Base-by-base conservation (phyloP, 2,113 vertebrate species). In the Crypturellus undulatus region DNA sequence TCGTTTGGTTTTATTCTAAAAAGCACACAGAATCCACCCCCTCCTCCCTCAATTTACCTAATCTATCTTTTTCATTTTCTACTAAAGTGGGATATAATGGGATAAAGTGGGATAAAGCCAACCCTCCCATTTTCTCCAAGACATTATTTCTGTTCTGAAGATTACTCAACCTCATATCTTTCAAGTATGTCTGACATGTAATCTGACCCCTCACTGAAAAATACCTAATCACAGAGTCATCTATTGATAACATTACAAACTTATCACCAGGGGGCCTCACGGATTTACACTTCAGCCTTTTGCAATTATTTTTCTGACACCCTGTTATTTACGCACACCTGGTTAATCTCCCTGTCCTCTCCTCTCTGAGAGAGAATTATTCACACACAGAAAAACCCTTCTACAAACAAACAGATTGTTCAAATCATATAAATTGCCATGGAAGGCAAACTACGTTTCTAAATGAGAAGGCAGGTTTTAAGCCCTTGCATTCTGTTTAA, bases 381-480 rank as follows among this genome's bases (percentile, higher is more conserved):
- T 34, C 7, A 6, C 71, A 86, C 43, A 43, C 43, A 43, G 18
- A 32, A 58, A 32, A 56, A 54, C 25, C 14, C 25, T 78, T 43
- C 49, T 88, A 19, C 38, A 80, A 90, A 49, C 20, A 70, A 80
- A 42, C 58, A 92, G 75, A 67, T 75, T 87, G 43, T 78, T 95
- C 87, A 81, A 91, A 80, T 69, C 2, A 2, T 71, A 40, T 52
- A 78, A 52, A 49, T 22, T 85, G 28, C 80, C 28, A 75, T 56
- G 58, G 15, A 52, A 54, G 79, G 38, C 36, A 82, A 92, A 40
- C 26, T 38, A 64, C 7, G 45, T 76, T 89, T 95, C 88, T 68
- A 92, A 72, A 69, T 79, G 30, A 70, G 93, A 87, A 51, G 62
- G 54, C 65, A 71, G 59, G 36, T 84, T 96, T 93, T 84, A 79